Evolutionary conservation across 2,888 invertebrate species (phyloP), one percentile per base, ranked within the genome.

Genomic region (Tethea ocularis): DNA sequence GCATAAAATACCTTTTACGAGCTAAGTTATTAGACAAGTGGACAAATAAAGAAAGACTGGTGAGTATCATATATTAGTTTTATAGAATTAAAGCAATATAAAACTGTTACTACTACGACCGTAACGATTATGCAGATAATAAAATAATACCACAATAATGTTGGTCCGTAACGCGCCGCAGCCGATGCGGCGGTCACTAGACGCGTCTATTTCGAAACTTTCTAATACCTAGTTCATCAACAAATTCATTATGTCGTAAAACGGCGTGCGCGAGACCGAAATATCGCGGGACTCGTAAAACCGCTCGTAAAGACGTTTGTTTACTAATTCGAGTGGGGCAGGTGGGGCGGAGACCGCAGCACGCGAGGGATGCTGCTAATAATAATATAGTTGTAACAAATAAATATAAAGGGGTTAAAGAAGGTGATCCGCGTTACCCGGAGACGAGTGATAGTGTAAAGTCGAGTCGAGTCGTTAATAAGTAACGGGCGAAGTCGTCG

Each of bases 231-330:
- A 91, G 92, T 92, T 91, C 92, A 93, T 93, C 91, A 93, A 92
- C 91, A 89, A 91, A 93, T 93, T 93, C 91, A 93, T 92, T 93
- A 92, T 91, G 91, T 93, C 93, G 92, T 93, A 92, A 93, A 92
- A 84, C 83, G 84, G 81, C 88, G 86, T 84, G 87, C 84, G 87
- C 90, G 88, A 88, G 91, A 91, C 93, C 90, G 87, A 93, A 93
- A 93, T 92, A 93, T 91, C 92, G 91, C 87, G 88, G 89, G 89
- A 64, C 78, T 91, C 92, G 89, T 92, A 93, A 93, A 93, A 86
- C 84, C 85, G 89, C 85, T 91, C 93, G 91, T 93, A 93, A 93
- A 93, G 89, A 85, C 91, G 91, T 92, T 91, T 93, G 93, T 92
- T 93, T 93, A 93, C 93, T 91, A 92, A 92, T 92, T 91, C 91